Percentiles rank a stretch among this genome's conserved stretches.
Evolutionary conservation across 2,113 vertebrate genomes (phyloP).

Genomic region (Cyprinodon tularosa): DNA sequence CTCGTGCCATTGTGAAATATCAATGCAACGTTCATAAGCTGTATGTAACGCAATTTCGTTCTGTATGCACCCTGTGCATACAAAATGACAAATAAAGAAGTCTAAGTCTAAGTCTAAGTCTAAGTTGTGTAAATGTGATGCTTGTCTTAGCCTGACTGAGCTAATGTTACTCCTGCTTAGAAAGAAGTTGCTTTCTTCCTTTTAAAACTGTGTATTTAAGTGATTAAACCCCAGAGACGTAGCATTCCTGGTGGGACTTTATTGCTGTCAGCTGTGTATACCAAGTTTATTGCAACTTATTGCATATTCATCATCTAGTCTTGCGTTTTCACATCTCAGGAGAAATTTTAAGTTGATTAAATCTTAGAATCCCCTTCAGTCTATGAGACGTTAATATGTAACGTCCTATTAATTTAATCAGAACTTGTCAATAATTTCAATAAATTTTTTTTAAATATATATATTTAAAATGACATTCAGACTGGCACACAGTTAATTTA

Average conservation of each 20-base stretch:
- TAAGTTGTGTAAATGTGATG: conserved; percentile 75
- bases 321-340: conserved; percentile 29
- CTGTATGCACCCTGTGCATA: too few species aligned
- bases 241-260: conserved; percentile 65
- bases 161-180: conserved; percentile 75
- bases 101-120: too few species aligned
- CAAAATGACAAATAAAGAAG: too few species aligned
- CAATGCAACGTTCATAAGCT: too few species aligned
- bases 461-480: too few species aligned
- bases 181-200: conserved; percentile 67
- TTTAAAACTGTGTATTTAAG: conserved; percentile 67
- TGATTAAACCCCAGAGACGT: conserved; percentile 76
- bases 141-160: conserved; percentile 77
- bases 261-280: conserved; percentile 72
- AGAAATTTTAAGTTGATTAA: conserved; percentile 20
- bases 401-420: too few species aligned
- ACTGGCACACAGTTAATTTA: too few species aligned
- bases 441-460: too few species aligned
- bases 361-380: background rate
- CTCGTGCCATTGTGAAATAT: too few species aligned
- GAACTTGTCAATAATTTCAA: too few species aligned
- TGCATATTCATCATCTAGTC: conserved; percentile 74
- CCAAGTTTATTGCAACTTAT: conserved; percentile 68
- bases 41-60: too few species aligned
- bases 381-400: too few species aligned